Base-by-base conservation (phyloP, 2,113 vertebrate species). In the Macrotus californicus region DNA sequence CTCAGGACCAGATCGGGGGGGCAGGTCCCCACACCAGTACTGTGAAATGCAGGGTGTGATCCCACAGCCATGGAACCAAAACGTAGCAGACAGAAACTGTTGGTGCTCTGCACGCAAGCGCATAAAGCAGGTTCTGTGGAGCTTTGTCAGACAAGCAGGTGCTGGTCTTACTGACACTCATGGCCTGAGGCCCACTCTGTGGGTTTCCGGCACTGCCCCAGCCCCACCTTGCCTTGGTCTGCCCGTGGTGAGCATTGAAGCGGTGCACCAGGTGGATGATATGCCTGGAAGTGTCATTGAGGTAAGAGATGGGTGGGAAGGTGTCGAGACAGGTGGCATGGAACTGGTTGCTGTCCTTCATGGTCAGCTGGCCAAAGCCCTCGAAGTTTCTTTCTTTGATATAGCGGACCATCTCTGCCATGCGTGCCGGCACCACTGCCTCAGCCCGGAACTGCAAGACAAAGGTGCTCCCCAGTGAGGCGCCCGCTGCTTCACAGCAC, bases 311-410 rank as follows among this genome's bases (percentile, higher is more conserved):
- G 43, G 99, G 99, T 0, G 99, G 99, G 96, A 99, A 99, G 36
- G 99, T 99, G 98, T 99, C 99, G 2, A 99, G 98, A 97, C 99
- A 99, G 86, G 98, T 99, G 97, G 99, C 99, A 0, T 99, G 99
- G 96, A 99, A 99, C 98, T 99, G 99, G 98, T 99, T 99, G 97
- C 99, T 99, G 98, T 99, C 99, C 95, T 98, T 98, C 99, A 99
- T 99, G 96, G 99, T 99, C 64, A 99, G 98, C 96, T 99, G 98
- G 41, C 98, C 99, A 2, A 99, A 99, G 1, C 97, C 96, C 84
- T 98, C 94, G 0, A 99, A 99, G 97, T 99, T 98, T 66, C 97
- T 98, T 46, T 97, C 98, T 6, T 0, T 98, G 96, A 99, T 97
- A 5, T 98, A 99, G 43, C 16, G 96, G 22, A 91, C 97, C 99